phyloP scores from a whole-genome alignment of 2,888 invertebrate genomes.

The Pollenia angustigena region DNA sequence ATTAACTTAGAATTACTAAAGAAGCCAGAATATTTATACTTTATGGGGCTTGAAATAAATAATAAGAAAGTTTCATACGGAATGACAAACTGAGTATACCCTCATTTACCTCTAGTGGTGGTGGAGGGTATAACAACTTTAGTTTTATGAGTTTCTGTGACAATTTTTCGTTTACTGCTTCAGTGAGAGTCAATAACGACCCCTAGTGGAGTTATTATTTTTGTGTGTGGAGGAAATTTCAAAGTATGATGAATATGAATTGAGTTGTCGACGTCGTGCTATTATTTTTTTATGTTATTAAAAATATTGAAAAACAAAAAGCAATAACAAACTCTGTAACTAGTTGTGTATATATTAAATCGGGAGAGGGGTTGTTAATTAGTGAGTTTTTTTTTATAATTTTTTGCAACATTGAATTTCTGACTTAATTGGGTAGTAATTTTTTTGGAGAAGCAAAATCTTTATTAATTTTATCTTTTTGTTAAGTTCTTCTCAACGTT shows the following conservation, averaged over 20 bases:
- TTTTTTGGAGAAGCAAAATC: too few relatives aligned
- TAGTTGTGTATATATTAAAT: neutral
- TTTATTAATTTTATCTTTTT: too few relatives aligned
- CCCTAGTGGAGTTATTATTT: neutral
- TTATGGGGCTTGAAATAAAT: too few relatives aligned
- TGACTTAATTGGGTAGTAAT: too few relatives aligned
- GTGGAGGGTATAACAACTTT: neutral
- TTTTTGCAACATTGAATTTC: too few relatives aligned
- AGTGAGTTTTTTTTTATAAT: neutral
- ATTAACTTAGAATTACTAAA: too few relatives aligned
- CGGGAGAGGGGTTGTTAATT: neutral
- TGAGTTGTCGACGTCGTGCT: neutral
- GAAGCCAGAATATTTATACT: too few relatives aligned
- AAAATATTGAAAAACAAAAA: neutral
- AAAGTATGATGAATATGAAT: neutral
- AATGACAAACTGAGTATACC: too few relatives aligned
- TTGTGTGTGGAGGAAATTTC: neutral
- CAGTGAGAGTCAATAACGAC: slow-evolving; percentile 5
- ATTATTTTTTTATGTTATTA: neutral
- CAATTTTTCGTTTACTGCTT: slow-evolving; percentile 18
- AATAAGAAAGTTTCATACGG: too few relatives aligned
- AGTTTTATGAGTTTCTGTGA: slow-evolving; percentile 30
- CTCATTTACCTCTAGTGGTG: too few relatives aligned
- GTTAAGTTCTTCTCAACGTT: too few relatives aligned
- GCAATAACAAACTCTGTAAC: neutral